Percentiles rank a stretch among this genome's conserved stretches.
These are phyloP conservation scores for Misgurnus mizolepis DNA, from an alignment of 2,113 vertebrate species.

Conservation along the genomic window DNA sequence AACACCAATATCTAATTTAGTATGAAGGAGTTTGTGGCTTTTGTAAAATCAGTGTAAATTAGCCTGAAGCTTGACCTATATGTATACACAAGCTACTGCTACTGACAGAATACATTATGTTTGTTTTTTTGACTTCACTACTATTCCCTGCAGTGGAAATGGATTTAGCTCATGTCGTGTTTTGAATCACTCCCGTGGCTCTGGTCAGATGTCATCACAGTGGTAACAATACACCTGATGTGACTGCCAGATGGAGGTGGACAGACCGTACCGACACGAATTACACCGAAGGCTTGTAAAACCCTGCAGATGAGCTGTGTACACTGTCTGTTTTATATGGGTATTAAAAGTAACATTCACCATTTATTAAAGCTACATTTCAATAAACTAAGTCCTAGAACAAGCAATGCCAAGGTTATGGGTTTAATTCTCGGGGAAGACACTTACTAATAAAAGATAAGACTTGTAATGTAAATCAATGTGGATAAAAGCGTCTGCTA, in stretches of 20 bases:
- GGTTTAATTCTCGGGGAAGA: too few species aligned
- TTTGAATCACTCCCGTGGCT: constrained; percentile 5
- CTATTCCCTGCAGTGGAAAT: constrained; percentile 29
- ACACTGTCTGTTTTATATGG: not conserved
- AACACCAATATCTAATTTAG: too few species aligned
- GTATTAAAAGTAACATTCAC: not conserved
- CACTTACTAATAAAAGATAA: too few species aligned
- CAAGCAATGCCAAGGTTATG: too few species aligned
- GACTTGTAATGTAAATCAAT: too few species aligned
- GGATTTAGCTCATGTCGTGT: constrained; percentile 41
- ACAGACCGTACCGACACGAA: constrained; percentile 12
- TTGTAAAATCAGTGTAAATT: too few species aligned
- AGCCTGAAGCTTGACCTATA: too few species aligned
- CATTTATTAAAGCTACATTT: not conserved
- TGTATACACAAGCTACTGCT: not conserved
- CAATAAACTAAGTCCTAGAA: too few species aligned
- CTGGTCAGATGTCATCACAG: constrained; percentile 17
- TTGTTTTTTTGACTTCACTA: not conserved
- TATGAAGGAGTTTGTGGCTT: too few species aligned
- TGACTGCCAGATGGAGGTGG: constrained; percentile 9
- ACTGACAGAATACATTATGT: not conserved
- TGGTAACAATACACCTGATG: constrained; percentile 36
- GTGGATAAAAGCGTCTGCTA: too few species aligned
- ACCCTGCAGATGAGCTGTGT: not conserved
- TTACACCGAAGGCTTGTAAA: constrained; percentile 20